A percentile compares a stretch with the other conserved stretches of the same genome.
These are phyloP conservation scores for Alces alces DNA, from an alignment of 2,113 vertebrate genomes.

Conservation along the genomic window DNA sequence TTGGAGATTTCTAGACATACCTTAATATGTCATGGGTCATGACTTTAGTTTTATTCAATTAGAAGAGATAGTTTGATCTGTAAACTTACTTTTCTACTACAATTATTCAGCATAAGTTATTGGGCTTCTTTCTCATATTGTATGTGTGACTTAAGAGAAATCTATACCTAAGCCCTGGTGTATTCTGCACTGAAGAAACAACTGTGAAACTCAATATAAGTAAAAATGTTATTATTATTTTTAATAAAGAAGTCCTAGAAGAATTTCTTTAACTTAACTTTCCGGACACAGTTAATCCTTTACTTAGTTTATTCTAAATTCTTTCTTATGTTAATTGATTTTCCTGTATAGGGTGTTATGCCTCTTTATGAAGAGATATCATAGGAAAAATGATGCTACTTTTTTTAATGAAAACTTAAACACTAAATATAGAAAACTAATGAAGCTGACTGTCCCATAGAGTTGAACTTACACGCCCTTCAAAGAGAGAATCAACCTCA, in stretches of 20 bases:
- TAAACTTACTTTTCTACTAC: background rate
- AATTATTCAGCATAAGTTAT: background rate
- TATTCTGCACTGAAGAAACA: background rate
- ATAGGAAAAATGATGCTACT: background rate
- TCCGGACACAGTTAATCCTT: background rate
- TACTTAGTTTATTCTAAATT: background rate
- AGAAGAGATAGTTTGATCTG: background rate
- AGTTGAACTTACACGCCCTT: background rate
- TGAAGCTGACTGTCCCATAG: background rate
- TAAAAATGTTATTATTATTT: too few species aligned
- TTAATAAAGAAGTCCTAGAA: background rate
- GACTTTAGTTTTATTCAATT: background rate
- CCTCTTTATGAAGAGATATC: background rate
- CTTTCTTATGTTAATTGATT: background rate
- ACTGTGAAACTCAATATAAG: background rate
- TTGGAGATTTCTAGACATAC: background rate
- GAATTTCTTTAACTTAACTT: background rate
- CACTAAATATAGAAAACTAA: background rate
- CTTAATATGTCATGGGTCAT: background rate
- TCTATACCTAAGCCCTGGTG: background rate
- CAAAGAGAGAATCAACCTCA: background rate
- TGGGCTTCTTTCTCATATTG: background rate
- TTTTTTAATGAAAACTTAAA: background rate
- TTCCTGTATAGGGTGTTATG: background rate
- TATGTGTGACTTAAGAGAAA: background rate